Evolutionary conservation across 1,140 invertebrate species (phyloP).

Genomic region (Platyscapa corneri): DNA sequence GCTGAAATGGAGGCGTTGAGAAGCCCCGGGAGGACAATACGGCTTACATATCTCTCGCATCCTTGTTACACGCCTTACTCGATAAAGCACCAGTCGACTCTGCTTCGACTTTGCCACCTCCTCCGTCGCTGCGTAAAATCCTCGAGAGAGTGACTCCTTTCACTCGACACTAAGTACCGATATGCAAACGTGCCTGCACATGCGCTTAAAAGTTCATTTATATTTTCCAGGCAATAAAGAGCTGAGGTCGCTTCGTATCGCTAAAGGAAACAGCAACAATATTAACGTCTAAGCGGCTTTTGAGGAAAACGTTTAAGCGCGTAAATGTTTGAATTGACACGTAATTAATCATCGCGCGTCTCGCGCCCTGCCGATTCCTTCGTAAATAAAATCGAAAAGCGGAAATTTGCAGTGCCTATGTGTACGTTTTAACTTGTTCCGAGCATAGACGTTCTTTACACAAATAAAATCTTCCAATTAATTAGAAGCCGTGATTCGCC

Average conservation of each 20-base stretch:
- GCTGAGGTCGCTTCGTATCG: not conserved
- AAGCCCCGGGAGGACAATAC: not conserved
- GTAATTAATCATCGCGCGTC: too few relatives aligned
- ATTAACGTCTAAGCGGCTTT: too few relatives aligned
- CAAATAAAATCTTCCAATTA: too few relatives aligned
- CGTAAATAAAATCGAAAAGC: too few relatives aligned
- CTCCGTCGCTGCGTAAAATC: not conserved
- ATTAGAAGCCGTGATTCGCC: too few relatives aligned
- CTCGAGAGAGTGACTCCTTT: not conserved
- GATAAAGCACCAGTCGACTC: not conserved
- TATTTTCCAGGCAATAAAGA: not conserved
- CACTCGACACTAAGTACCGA: not conserved
- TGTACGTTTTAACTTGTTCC: too few relatives aligned
- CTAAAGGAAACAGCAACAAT: not conserved
- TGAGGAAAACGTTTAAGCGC: too few relatives aligned
- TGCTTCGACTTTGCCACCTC: not conserved
- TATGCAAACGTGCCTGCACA: not conserved
- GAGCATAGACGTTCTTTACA: too few relatives aligned
- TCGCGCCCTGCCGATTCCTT: too few relatives aligned
- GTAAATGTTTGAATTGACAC: too few relatives aligned
- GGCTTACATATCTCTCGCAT: not conserved
- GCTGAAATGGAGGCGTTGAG: slow-evolving; percentile 15
- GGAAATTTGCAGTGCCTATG: too few relatives aligned
- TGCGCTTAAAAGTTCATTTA: not conserved
- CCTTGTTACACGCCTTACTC: not conserved